Evolutionary conservation across 2,797 vertebrate species (phyloP).

Genomic region (Argyrosomus regius): DNA sequence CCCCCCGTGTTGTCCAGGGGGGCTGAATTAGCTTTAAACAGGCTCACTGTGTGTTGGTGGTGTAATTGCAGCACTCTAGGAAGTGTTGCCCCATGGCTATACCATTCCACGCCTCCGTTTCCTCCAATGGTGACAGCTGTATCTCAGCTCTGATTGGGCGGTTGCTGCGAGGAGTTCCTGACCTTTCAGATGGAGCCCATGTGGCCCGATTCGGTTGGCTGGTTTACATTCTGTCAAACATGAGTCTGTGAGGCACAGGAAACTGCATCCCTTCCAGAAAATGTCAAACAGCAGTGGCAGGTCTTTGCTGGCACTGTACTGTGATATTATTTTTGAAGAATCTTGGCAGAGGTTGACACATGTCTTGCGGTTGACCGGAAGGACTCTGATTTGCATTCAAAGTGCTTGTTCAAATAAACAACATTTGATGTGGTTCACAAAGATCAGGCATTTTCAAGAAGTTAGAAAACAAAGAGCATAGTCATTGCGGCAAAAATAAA

Average conservation of each 20-base stretch:
- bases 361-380: slow-evolving; percentile 72
- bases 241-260: slow-evolving; percentile 68
- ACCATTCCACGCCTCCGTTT: slow-evolving; percentile 49
- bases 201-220: slow-evolving; percentile 77
- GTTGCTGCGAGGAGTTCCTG: slow-evolving; percentile 69
- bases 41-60: slow-evolving; percentile 48
- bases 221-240: slow-evolving; percentile 83
- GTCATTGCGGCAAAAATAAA: slow-evolving; percentile 19
- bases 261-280: slow-evolving; percentile 67
- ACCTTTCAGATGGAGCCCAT: slow-evolving; percentile 79
- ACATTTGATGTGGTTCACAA: slow-evolving; percentile 54
- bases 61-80: slow-evolving; percentile 66
- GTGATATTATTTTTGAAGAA: slow-evolving; percentile 65
- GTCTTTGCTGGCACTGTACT: slow-evolving; percentile 56
- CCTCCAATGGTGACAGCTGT: slow-evolving; percentile 67
- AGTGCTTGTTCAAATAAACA: slow-evolving; percentile 70
- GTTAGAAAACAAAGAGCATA: slow-evolving; percentile 40
- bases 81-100: slow-evolving; percentile 61
- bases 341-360: slow-evolving; percentile 69
- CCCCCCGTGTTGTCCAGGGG: slow-evolving; percentile 34
- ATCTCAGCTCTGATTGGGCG: slow-evolving; percentile 74
- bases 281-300: slow-evolving; percentile 76
- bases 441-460: slow-evolving; percentile 44
- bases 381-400: slow-evolving; percentile 73
- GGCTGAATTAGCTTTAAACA: slow-evolving; percentile 63